Conservation (phyloP, 2,113 vertebrate species). For the Oncorhynchus keta region DNA sequence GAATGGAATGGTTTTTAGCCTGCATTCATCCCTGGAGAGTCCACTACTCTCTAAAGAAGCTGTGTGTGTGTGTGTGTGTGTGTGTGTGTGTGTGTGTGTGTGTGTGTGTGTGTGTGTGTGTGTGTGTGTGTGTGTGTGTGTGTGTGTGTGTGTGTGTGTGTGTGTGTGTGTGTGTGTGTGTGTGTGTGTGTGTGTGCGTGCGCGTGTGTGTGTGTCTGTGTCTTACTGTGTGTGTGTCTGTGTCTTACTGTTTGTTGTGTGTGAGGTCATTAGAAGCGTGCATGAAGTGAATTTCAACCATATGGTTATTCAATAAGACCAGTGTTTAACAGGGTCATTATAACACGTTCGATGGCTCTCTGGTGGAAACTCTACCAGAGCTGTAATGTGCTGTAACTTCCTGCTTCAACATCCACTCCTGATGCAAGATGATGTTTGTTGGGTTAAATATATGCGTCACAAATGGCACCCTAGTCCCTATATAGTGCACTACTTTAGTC, state of each 20-base stretch:
- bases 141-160: no score
- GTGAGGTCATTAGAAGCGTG: not conserved
- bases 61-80: not conserved
- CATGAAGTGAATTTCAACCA: slow-evolving; percentile 50
- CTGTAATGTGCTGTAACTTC: slow-evolving; percentile 47
- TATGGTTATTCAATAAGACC: slow-evolving; percentile 59
- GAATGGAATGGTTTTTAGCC: slow-evolving; percentile 49
- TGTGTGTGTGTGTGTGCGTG: not conserved
- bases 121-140: no score
- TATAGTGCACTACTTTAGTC: no score
- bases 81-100: no score
- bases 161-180: no score
- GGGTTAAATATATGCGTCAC: not conserved
- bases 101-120: no score
- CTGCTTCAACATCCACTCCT: slow-evolving; percentile 51
- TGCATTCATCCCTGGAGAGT: slow-evolving; percentile 39
- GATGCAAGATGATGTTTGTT: slow-evolving; percentile 17
- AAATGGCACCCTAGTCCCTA: not conserved
- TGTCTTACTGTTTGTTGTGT: no score
- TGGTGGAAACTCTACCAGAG: slow-evolving; percentile 38
- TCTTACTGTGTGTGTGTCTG: no score
- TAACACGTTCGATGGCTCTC: slow-evolving; percentile 58
- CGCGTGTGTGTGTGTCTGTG: no score
- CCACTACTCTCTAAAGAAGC: slow-evolving; percentile 57
- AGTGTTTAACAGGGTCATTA: slow-evolving; percentile 63